These are phyloP conservation scores for Pterobdella sp. DNA, from an alignment of 2,888 invertebrate species.

Conservation along the genomic window DNA sequence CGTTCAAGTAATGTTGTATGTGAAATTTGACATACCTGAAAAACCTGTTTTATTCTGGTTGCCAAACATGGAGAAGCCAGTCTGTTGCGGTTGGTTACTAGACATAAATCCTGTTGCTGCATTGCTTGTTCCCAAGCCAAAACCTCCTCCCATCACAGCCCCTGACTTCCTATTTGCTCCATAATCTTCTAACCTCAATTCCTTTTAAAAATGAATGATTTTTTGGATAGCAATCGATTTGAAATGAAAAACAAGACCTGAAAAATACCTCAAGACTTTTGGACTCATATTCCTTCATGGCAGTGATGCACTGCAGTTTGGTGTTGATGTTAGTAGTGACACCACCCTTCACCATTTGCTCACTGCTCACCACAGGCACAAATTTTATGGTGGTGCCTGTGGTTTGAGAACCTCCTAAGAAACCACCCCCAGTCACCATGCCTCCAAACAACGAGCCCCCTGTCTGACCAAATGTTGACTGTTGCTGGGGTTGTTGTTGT, in stretches of 20 bases:
- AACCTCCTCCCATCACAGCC: background rate
- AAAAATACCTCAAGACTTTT: constrained; percentile 82
- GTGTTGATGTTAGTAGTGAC: constrained; percentile 73
- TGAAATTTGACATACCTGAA: background rate
- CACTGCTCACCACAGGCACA: constrained; percentile 74
- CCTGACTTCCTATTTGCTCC: constrained; percentile 67
- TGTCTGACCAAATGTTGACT: constrained; percentile 15
- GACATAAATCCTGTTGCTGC: constrained; percentile 53
- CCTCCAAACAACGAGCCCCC: constrained; percentile 12
- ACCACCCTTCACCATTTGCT: constrained; percentile 67
- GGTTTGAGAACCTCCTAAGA: constrained; percentile 12
- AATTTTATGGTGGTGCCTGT: constrained; percentile 63
- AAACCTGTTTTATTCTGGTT: constrained; percentile 28
- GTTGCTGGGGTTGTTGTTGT: constrained; percentile 27
- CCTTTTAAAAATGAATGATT: too few relatives aligned
- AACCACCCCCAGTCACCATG: constrained; percentile 4
- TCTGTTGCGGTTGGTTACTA: constrained; percentile 39
- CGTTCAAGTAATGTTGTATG: background rate
- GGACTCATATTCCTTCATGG: constrained; percentile 93
- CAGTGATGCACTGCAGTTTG: constrained; percentile 89
- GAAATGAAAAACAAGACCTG: too few relatives aligned
- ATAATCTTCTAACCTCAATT: constrained; percentile 87
- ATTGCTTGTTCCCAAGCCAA: background rate
- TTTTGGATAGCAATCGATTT: too few relatives aligned
- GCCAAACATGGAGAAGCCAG: constrained; percentile 37